Conservation (phyloP, 2,113 vertebrate species). For the Carassius auratus region DNA sequence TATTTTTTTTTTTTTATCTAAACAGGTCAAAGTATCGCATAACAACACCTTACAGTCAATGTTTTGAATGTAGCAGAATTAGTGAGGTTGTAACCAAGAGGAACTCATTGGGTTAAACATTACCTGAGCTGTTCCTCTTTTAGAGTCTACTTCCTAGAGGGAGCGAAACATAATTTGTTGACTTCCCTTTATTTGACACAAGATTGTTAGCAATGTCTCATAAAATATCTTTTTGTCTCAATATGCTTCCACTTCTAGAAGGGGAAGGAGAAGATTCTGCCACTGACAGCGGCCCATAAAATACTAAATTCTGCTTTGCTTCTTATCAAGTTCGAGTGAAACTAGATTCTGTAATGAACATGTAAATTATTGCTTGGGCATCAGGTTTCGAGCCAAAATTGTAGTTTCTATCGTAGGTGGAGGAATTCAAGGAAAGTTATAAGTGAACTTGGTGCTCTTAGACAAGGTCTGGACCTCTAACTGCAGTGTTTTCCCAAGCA, state of each 20-base stretch:
- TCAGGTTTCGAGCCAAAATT: no score
- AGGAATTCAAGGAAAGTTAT: background rate
- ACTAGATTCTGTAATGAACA: background rate
- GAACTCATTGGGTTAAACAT: constrained; percentile 47
- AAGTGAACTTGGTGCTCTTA: background rate
- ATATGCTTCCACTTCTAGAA: constrained; percentile 32
- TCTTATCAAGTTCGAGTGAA: constrained; percentile 6
- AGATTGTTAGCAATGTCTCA: constrained; percentile 36
- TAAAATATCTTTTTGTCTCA: constrained; percentile 45
- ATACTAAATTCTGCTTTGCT: constrained; percentile 7
- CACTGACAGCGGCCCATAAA: background rate
- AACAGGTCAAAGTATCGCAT: background rate
- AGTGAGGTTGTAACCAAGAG: constrained; percentile 39
- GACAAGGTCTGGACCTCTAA: background rate
- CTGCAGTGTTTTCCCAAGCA: background rate
- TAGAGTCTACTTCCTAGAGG: constrained; percentile 48
- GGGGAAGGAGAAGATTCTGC: constrained; percentile 23
- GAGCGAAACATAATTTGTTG: constrained; percentile 41
- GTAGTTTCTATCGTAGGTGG: background rate
- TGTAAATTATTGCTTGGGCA: no score
- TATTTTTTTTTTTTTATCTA: background rate
- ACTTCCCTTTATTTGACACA: constrained; percentile 60
- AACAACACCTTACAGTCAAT: constrained; percentile 26
- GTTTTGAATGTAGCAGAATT: constrained; percentile 15
- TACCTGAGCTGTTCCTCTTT: constrained; percentile 39